These are phyloP conservation scores for Notodonta ziczac DNA, from an alignment of 2,888 invertebrate species.

Conservation along the genomic window DNA sequence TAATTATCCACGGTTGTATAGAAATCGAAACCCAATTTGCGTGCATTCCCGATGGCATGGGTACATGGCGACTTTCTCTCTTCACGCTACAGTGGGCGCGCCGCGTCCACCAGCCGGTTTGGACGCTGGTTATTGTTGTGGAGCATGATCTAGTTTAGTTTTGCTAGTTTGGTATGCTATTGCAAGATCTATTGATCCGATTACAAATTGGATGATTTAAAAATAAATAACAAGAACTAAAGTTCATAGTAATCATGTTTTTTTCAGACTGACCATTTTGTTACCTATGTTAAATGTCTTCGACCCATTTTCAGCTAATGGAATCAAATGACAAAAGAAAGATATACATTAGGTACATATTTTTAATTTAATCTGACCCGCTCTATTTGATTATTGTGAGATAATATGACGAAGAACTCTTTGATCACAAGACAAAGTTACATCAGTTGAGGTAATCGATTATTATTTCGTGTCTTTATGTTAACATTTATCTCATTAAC, in stretches of 20 bases:
- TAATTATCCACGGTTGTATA: constrained; percentile 51
- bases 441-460: too few species aligned
- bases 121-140: not conserved
- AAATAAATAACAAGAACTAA: too few species aligned
- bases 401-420: too few species aligned
- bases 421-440: too few species aligned
- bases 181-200: not conserved
- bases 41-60: constrained; percentile 56
- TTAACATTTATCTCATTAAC: constrained; percentile 59
- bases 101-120: constrained; percentile 50
- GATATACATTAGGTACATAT: too few species aligned
- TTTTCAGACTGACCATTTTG: too few species aligned
- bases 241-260: too few species aligned
- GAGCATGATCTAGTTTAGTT: constrained; percentile 25
- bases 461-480: constrained; percentile 28
- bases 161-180: constrained; percentile 18
- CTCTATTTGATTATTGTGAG: too few species aligned
- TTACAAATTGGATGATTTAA: not conserved
- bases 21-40: constrained; percentile 69
- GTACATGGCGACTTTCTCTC: constrained; percentile 65
- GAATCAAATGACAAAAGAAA: too few species aligned
- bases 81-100: constrained; percentile 60
- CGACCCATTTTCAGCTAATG: too few species aligned
- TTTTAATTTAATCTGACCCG: too few species aligned
- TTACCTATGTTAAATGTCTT: not conserved